A percentile compares a stretch with the other conserved stretches of the same genome.
These are phyloP conservation scores for Temnothorax nylanderi DNA, from an alignment of 1,140 invertebrate genomes.

Conservation along the genomic window DNA sequence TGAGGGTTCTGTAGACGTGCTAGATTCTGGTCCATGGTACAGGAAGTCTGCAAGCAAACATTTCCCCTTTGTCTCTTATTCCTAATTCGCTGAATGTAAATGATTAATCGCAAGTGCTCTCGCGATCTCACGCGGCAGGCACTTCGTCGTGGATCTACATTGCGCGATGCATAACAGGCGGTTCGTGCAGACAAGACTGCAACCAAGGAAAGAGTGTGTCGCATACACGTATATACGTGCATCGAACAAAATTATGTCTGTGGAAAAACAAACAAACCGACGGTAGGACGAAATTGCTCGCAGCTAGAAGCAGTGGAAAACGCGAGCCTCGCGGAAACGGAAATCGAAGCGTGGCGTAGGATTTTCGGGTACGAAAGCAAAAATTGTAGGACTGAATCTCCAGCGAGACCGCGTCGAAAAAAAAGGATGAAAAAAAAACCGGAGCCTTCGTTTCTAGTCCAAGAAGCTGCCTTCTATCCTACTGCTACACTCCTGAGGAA, in stretches of 20 bases:
- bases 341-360: not conserved
- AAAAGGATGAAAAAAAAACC: not conserved
- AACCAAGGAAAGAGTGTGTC: constrained; percentile 29
- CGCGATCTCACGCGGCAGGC: not conserved
- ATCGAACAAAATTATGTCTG: not conserved
- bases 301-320: not conserved
- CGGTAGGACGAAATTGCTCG: not conserved
- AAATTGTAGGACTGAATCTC: not conserved
- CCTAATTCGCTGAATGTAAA: not conserved
- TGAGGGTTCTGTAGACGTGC: constrained; percentile 87
- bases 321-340: not conserved
- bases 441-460: not conserved
- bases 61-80: not conserved
- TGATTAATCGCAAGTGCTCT: not conserved
- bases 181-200: constrained; percentile 8
- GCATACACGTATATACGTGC: not conserved
- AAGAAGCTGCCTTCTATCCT: constrained; percentile 19
- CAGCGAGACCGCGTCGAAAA: not conserved
- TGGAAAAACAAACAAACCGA: constrained; percentile 23
- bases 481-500: constrained; percentile 24
- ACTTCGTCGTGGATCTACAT: not conserved
- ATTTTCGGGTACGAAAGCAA: not conserved
- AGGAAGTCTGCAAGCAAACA: constrained; percentile 83
- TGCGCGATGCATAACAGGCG: not conserved
- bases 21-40: constrained; percentile 87